A percentile compares a stretch with the other conserved stretches of the same genome.
phyloP scores from a whole-genome alignment of 2,888 invertebrate species.

The Amiota mariae region DNA sequence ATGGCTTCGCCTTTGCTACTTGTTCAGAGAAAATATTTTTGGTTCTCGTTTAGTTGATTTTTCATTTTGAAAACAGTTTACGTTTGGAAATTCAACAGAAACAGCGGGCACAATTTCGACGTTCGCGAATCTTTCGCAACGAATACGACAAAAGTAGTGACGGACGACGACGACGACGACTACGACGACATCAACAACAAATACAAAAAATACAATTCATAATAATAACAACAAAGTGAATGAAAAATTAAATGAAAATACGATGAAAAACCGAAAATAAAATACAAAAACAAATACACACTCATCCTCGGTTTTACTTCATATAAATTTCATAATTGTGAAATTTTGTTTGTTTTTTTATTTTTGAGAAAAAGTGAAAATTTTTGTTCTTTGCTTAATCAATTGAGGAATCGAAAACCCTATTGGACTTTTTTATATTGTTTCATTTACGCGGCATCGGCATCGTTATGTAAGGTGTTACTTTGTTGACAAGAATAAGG shows the following conservation, averaged over 20 bases:
- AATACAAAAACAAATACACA: conserved; percentile 1
- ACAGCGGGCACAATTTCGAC: not conserved
- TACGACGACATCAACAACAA: not conserved
- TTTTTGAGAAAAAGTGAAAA: too few relatives aligned
- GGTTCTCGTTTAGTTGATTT: conserved; percentile 9
- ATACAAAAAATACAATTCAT: conserved; percentile 2
- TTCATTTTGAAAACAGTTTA: conserved; percentile 28
- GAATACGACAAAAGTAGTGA: too few relatives aligned
- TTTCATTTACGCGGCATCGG: not conserved
- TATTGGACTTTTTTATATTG: conserved; percentile 8
- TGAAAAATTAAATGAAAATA: not conserved
- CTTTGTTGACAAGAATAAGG: too few relatives aligned
- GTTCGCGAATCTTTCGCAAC: too few relatives aligned
- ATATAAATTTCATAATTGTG: conserved; percentile 27
- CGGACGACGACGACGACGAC: not conserved
- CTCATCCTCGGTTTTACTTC: not conserved
- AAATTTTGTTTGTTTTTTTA: not conserved
- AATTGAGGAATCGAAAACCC: too few relatives aligned
- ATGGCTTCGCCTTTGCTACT: not conserved
- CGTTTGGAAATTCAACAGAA: conserved; percentile 1
- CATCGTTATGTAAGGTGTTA: conserved; percentile 17
- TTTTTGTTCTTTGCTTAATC: too few relatives aligned
- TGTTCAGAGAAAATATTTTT: too few relatives aligned
- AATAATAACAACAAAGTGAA: conserved; percentile 8
- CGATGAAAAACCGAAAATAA: not conserved